These are phyloP conservation scores for Ormyrus thymus DNA, from an alignment of 2,888 invertebrate genomes.

Conservation along the genomic window DNA sequence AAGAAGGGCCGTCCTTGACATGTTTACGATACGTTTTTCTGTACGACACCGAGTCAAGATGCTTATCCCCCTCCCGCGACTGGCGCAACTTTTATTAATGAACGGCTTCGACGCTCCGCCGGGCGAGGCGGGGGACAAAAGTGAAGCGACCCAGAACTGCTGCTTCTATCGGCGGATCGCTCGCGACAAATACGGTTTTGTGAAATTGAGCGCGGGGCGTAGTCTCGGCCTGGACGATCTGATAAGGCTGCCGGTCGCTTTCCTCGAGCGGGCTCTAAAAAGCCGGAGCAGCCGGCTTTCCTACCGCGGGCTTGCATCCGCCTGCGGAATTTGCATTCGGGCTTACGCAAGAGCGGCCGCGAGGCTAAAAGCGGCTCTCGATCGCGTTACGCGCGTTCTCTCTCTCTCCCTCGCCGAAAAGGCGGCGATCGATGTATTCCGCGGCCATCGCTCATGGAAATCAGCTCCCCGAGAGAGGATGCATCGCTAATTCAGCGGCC, in stretches of 20 bases:
- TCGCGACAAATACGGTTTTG: constrained; percentile 32
- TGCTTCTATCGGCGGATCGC: not conserved
- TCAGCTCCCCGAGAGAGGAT: constrained; percentile 33
- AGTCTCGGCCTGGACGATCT: constrained; percentile 42
- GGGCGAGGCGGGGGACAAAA: not conserved
- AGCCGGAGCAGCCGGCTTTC: constrained; percentile 12
- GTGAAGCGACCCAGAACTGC: not conserved
- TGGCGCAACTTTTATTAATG: constrained; percentile 16
- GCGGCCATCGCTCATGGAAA: constrained; percentile 40
- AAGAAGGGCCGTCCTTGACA: constrained; percentile 47
- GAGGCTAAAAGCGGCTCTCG: constrained; percentile 19
- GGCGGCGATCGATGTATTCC: not conserved
- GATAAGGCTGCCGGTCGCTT: constrained; percentile 36
- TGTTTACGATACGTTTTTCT: constrained; percentile 25
- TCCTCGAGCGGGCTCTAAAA: constrained; percentile 18
- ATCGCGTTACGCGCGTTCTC: constrained; percentile 10
- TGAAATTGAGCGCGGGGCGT: constrained; percentile 42
- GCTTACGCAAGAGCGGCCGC: constrained; percentile 60
- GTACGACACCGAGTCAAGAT: constrained; percentile 10
- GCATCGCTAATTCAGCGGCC: constrained; percentile 30
- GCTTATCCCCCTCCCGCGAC: not conserved
- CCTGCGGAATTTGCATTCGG: constrained; percentile 65
- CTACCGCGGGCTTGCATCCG: constrained; percentile 25
- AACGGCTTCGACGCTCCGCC: not conserved
- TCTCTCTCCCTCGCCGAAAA: constrained; percentile 16